Base-by-base conservation (phyloP, 2,113 vertebrate species). In the Oryzias curvinotus region DNA sequence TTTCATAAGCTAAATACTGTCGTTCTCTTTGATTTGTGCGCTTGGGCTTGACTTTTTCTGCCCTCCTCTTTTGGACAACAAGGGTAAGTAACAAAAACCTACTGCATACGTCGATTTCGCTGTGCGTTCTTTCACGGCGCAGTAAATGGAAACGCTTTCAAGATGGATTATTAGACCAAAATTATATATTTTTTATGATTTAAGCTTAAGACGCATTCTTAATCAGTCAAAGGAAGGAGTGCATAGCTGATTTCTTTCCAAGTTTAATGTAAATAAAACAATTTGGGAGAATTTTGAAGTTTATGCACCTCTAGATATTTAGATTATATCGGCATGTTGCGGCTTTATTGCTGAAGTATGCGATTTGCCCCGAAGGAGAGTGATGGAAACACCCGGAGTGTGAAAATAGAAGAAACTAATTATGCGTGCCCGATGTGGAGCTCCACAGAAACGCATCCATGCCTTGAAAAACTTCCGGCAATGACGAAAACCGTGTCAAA, bases 51-150 rank as follows among this genome's bases (percentile, higher is more conserved):
- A 21, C n/a, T 62, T 43, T 7, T 47, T 50, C 53, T 64, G 53
- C 43, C 73, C 54, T 75, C 62, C 63, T 70, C 42, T 50, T 73
- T 62, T 78, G 88, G 87, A 91, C 82, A 74, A 80, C 16, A 36
- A 17, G 63, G 91, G 90, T 92, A 77, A 92, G 91, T 91, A 77
- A 75, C 62, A 73, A 28, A 68, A 59, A 81, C 61, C 73, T 78
- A 62, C 49, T 80, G 64, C 72, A 61, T 84, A 30, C 58, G 56
- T 47, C 55, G 73, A 61, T 84, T 21, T 78, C 86, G 52, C 81
- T 75, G 63, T 21, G 74, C 68, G 71, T 75, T 63, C 70, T 58
- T 67, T 48, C 66, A 41, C 28, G 64, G 62, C 26, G 69, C 69
- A 72, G 36, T 18, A 7, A 49, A 48, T 44, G 63, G 43, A 42